Conservation (phyloP, 1,140 invertebrate genomes). For the Drosophila carrolli region DNA sequence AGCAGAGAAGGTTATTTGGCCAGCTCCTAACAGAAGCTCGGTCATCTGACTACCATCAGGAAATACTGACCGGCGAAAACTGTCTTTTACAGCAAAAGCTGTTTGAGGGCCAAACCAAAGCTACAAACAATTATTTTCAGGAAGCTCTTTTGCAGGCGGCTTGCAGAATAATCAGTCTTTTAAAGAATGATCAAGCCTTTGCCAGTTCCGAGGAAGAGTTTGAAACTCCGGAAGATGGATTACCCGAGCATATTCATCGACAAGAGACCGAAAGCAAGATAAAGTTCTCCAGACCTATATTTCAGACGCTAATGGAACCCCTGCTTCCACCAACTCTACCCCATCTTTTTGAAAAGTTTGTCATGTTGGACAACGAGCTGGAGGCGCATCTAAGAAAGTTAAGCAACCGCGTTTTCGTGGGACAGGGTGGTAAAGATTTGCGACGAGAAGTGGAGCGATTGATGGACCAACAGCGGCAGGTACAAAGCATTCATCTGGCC, state of each 20-base stretch:
- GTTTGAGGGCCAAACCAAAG: background rate
- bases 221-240: background rate
- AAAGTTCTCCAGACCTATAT: background rate
- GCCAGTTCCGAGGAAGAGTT: background rate
- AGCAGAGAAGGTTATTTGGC: background rate
- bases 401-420: background rate
- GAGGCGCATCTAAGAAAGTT: background rate
- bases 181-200: background rate
- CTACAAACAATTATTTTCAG: background rate
- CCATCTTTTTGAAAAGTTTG: background rate
- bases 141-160: background rate
- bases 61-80: background rate
- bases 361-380: background rate
- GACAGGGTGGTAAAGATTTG: background rate
- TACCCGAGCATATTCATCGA: background rate
- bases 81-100: conserved; percentile 4
- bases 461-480: background rate
- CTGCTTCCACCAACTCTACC: background rate
- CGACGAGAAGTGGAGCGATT: background rate
- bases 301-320: background rate
- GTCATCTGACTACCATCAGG: too few relatives aligned
- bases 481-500: background rate
- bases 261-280: background rate
- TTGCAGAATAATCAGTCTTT: background rate
- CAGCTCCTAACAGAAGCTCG: background rate